A percentile compares a stretch with the other conserved stretches of the same genome.
Conservation (phyloP, 2,888 invertebrate genomes). For the Carabus problematicus region DNA sequence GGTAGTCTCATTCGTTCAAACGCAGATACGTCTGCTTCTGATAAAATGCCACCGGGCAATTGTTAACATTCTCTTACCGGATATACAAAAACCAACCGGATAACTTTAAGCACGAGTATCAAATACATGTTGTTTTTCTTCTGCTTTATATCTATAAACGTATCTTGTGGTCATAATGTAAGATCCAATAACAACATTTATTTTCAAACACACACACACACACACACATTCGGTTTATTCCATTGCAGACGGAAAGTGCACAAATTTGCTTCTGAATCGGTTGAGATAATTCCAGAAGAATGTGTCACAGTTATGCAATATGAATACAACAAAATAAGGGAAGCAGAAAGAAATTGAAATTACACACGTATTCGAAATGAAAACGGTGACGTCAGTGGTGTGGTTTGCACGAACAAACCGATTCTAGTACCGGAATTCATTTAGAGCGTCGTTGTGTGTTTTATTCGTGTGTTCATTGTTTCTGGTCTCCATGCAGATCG, state of each 20-base stretch:
- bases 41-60: constrained; percentile 21
- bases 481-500: constrained; percentile 41
- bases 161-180: background rate
- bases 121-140: too few species aligned
- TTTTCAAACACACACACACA: background rate
- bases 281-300: too few species aligned
- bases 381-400: background rate
- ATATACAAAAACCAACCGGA: too few species aligned
- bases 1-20: constrained; percentile 9
- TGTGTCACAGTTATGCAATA: too few species aligned
- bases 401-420: too few species aligned
- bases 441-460: constrained; percentile 35
- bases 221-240: background rate
- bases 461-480: constrained; percentile 36
- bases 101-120: too few species aligned
- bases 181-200: background rate
- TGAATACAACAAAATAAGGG: constrained; percentile 4
- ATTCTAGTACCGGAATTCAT: constrained; percentile 27
- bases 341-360: constrained; percentile 20
- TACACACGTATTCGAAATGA: constrained; percentile 20
- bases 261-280: too few species aligned
- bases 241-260: background rate
- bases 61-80: constrained; percentile 19
- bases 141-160: background rate
- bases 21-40: constrained; percentile 26